A percentile compares a stretch with the other conserved stretches of the same genome.
Conservation (phyloP, 1,140 invertebrate species). For the Cephus cinctus region DNA sequence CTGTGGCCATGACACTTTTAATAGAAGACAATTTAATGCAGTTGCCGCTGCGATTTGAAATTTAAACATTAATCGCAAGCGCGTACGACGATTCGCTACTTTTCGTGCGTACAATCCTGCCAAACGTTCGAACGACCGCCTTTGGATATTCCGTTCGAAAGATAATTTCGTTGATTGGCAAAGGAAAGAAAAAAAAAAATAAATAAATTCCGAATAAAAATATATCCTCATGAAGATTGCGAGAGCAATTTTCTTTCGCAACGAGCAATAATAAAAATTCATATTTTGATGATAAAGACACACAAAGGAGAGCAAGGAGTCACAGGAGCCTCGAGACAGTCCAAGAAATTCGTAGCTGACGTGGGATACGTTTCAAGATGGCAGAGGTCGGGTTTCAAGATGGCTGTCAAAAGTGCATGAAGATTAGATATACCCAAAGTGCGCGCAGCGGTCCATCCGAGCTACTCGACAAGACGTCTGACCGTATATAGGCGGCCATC, state of each 20-base stretch:
- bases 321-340: conserved; percentile 24
- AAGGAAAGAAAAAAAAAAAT: conserved; percentile 10
- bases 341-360: conserved; percentile 30
- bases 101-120: too few species aligned
- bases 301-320: background rate
- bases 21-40: conserved; percentile 52
- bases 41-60: conserved; percentile 47
- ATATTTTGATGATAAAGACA: too few species aligned
- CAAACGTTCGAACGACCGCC: too few species aligned
- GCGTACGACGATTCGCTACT: background rate
- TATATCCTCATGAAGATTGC: too few species aligned
- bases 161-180: too few species aligned
- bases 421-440: conserved; percentile 40
- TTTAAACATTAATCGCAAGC: conserved; percentile 30
- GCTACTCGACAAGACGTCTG: conserved; percentile 18
- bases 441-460: conserved; percentile 13
- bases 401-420: conserved; percentile 31
- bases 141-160: too few species aligned
- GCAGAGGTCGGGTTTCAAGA: conserved; percentile 37
- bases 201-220: background rate
- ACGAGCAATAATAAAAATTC: too few species aligned
- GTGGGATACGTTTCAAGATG: too few species aligned
- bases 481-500: too few species aligned
- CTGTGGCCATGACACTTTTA: conserved; percentile 51
- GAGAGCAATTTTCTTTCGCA: too few species aligned